Evolutionary conservation across 37 sponge, comb jelly and placozoan species (phyloP), one percentile per base, ranked within the genome.

Genomic region (Ephydatia muelleri): DNA sequence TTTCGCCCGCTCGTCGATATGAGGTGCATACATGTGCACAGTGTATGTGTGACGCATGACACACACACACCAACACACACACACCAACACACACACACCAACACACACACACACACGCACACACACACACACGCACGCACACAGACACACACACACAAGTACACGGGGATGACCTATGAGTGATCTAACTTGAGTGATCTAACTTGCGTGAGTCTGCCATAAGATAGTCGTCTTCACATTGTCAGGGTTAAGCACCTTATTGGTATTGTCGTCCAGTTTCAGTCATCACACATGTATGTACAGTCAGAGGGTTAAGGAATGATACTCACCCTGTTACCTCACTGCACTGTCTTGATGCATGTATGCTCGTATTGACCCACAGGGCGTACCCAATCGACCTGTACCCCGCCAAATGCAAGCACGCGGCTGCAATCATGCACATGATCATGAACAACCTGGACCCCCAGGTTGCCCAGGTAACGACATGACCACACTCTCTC

Each of bases 361-460:
- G 2, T 43, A 3, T 76, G n/a, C 82, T 70, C 38, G 3, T 2
- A 23, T 47, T 2, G 82, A 34, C 0, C 34, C 2, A 69, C 71
- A 91, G 89, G 78, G 99, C 99, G 3, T 98, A 98, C 72, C 99
- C 99, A 29, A 87, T 98, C 66, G 28, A 84, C 22, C 91, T 92
- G 70, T 98, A 98, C 77, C 95, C 97, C 16, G 77, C 89, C 49
- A 80, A 85, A 36, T 86, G 86, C 64, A 47, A 35, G 37, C 87
- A 79, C 38, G 99, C 97, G 26, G 99, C 99, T 82, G 99, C 95
- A 70, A 90, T 98, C 32, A 98, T 98, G 93, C 96, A 92, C 82
- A 98, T 98, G 99, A 92, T 98, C 64, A 98, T 98, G 99, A 98
- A 98, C 82, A 98, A 98, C 79, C 78, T 98, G 78, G 93, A 96